Evolutionary conservation across 2,888 invertebrate species (phyloP), one percentile per base, ranked within the genome.

Genomic region (Julus scandinavius): DNA sequence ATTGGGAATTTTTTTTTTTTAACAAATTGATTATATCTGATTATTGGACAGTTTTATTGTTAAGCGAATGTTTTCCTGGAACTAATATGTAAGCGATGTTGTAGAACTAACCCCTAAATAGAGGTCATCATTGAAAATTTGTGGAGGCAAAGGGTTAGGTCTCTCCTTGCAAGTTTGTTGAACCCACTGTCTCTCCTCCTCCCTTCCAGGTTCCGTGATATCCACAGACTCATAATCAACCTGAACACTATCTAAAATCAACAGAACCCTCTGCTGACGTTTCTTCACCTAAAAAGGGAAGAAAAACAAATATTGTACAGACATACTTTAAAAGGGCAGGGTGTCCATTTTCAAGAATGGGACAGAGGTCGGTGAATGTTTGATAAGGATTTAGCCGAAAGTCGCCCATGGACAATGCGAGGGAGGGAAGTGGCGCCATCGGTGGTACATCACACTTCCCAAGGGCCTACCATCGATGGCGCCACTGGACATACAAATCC

Each of bases 141-240:
- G 99, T 89, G 99, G 99, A 85, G 98, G 98, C 91, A 97, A 93
- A 87, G 97, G 95, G 91, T 94, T 88, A 87, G 96, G 95, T 86
- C 89, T 89, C 85, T 91, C 90, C 88, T 92, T 92, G 85, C 92
- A 93, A 92, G 97, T 97, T 91, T 94, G 95, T 93, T 97, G 96
- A 98, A 99, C 98, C 91, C 96, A 96, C 91, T 97, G 96, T 93
- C 97, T 97, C 90, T 96, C 96, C 89, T 95, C 93, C 92, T 98
- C 98, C 92, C 95, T 95, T 87, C 96, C 97, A 29, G 98, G 98
- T 92, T 98, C 98, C 87, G 98, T 96, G 91, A 99, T 98, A 93
- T 99, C 99, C 91, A 99, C 95, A 89, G 95, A 94, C 92, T 97
- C 96, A 93, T 97, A 98, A 91, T 96, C 95, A 91, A 99, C 96